Evolutionary conservation across 2,888 invertebrate genomes (phyloP).

Genomic region (Helleia helle): DNA sequence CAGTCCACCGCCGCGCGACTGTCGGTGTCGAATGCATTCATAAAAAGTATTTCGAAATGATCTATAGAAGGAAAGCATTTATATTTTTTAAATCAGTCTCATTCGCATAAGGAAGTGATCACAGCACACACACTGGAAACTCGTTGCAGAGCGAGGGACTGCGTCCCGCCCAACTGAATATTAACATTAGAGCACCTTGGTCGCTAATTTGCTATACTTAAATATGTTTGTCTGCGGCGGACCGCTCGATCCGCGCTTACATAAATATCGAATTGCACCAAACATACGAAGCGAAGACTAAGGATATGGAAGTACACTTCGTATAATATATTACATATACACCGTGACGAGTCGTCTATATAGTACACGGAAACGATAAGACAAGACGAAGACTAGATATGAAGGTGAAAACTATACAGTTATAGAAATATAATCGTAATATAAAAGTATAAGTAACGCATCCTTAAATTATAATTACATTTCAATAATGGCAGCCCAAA

Average conservation of each 20-base stretch:
- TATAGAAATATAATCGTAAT: constrained; percentile 26
- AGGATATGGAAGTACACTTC: constrained; percentile 35
- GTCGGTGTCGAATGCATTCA: constrained; percentile 32
- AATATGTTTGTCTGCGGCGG: constrained; percentile 51
- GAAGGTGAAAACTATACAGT: constrained; percentile 45
- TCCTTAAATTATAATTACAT: constrained; percentile 35
- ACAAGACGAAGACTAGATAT: constrained; percentile 59
- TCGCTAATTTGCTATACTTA: constrained; percentile 59
- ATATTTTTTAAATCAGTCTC: constrained; percentile 69
- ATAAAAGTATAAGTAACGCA: constrained; percentile 29
- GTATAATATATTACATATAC: constrained; percentile 31
- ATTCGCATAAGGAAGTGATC: constrained; percentile 74
- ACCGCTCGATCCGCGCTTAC: constrained; percentile 41
- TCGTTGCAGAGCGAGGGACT: constrained; percentile 64
- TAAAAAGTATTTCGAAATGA: constrained; percentile 44
- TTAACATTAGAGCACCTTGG: constrained; percentile 66
- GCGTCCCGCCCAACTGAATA: constrained; percentile 58
- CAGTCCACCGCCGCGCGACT: neutral
- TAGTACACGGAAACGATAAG: constrained; percentile 36
- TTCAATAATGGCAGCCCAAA: constrained; percentile 42
- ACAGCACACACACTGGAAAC: constrained; percentile 71
- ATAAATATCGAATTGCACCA: constrained; percentile 44
- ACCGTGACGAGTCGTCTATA: constrained; percentile 29
- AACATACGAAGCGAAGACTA: constrained; percentile 20
- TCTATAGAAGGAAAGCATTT: constrained; percentile 59